A percentile compares a stretch with the other conserved stretches of the same genome.
Evolutionary conservation across 1,140 invertebrate genomes (phyloP).

Genomic region (Dufourea novaeangliae): DNA sequence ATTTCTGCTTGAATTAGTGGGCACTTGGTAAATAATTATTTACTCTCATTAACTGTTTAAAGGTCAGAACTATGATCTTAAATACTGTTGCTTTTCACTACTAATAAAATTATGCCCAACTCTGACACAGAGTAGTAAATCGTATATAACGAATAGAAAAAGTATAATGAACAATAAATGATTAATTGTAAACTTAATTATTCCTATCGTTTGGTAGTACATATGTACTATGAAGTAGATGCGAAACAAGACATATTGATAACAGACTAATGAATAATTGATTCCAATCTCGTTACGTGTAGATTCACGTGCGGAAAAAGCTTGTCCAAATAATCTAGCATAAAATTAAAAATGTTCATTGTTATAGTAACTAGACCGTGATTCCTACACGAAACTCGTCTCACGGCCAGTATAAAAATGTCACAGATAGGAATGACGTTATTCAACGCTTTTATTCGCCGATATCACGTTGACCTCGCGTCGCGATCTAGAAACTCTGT

Average conservation of each 20-base stretch:
- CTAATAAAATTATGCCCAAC: too few species aligned
- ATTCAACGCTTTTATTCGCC: constrained; percentile 12
- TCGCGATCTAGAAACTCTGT: constrained; percentile 15
- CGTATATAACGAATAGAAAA: too few species aligned
- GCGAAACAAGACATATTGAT: not conserved
- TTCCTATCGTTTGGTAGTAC: too few species aligned
- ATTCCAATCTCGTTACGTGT: not conserved
- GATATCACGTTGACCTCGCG: constrained; percentile 16
- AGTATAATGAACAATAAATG: too few species aligned
- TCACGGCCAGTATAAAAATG: constrained; percentile 4
- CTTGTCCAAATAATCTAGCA: not conserved
- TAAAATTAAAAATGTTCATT: not conserved
- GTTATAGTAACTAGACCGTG: constrained; percentile 32
- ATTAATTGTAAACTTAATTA: too few species aligned
- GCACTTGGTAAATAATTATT: too few species aligned
- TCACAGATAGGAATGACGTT: constrained; percentile 23
- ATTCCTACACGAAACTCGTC: constrained; percentile 3
- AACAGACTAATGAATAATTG: not conserved
- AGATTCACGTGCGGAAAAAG: not conserved
- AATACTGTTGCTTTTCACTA: too few species aligned
- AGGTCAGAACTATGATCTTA: too few species aligned
- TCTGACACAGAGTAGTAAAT: too few species aligned
- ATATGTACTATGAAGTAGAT: not conserved
- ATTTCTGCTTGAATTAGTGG: too few species aligned
- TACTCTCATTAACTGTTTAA: too few species aligned